Base-by-base conservation (phyloP, 2,888 invertebrate genomes). In the Deroplatys truncata region DNA sequence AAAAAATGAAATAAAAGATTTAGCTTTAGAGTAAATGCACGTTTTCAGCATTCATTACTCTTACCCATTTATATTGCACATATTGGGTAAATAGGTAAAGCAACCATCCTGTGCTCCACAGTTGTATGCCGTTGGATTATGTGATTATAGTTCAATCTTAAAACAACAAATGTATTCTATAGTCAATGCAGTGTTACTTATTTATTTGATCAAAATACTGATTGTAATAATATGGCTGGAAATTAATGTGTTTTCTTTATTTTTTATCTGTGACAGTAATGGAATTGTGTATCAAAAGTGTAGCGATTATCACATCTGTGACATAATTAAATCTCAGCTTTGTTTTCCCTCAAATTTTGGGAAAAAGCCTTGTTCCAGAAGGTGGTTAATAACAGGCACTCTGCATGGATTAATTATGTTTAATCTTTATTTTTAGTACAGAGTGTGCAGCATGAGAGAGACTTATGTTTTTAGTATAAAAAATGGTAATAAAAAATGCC, bases 361-460 rank as follows among this genome's bases (percentile, higher is more conserved):
- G 49, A 20, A 20, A 72, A 20, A 72, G 20, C 84, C 31, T 43
- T 25, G 28, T 25, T 28, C 82, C 82, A 86, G 83, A 28, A 49
- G n/a, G 86, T 85, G 82, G 20, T 13, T 28, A 28, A 29, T 28
- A 82, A 28, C 85, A 88, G 85, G 25, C 28, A 87, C 82, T 43
- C 43, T 82, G 84, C 56, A 56, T 89, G 84, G 82, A 87, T 89
- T 88, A 88, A 89, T 90, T 90, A 87, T 87, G 28, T 89, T 90
- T 90, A 90, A 90, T 88, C 89, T 85, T 90, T 87, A 90, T 90
- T 89, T 90, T 90, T 90, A 86, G 84, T 86, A 86, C 85, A 88
- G 90, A 89, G 89, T 86, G 84, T 90, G 90, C 90, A 89, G 89
- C 85, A 89, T 82, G 88, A 85, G 28, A 43, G 49, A 82, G 82